Conservation (phyloP, 30 jellyfish, hydroid and myxozoan species). For the Turritopsis dohrnii region DNA sequence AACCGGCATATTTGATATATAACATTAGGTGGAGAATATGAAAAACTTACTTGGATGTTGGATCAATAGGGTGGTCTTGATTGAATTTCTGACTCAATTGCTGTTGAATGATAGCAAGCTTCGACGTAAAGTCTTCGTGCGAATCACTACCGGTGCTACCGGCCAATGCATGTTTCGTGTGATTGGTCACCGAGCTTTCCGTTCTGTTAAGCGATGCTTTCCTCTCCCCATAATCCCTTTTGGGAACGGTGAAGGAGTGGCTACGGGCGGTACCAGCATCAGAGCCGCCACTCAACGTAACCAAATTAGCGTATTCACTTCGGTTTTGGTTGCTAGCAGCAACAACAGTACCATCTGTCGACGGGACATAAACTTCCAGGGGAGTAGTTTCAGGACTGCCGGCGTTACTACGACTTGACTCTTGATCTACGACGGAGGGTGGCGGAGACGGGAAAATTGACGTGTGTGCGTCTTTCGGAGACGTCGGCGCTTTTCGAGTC, state of each 20-base stretch:
- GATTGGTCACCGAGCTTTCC: constrained; percentile 11
- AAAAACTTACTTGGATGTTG: background rate
- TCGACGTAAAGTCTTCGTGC: constrained; percentile 17
- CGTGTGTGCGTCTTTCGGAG: background rate
- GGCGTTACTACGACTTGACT: background rate
- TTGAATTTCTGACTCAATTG: constrained; percentile 16
- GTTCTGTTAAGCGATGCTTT: constrained; percentile 8
- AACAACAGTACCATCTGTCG: background rate
- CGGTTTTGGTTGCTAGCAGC: constrained; percentile 1
- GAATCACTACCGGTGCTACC: background rate
- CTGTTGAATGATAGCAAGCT: constrained; percentile 28
- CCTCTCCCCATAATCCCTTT: constrained; percentile 5
- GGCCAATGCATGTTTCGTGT: background rate
- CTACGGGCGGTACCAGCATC: constrained; percentile 15
- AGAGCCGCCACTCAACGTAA: background rate
- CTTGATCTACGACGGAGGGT: background rate
- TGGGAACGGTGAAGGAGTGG: constrained; percentile 35
- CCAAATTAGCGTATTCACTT: constrained; percentile 34
- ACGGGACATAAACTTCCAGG: background rate
- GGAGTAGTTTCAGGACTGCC: background rate
- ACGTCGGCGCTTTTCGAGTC: constrained; percentile 8
- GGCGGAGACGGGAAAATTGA: constrained; percentile 3
- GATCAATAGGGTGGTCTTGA: background rate
- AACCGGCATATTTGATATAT: no score
- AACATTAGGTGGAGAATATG: background rate